These are phyloP conservation scores for Simalia tracyae DNA, from an alignment of 2,797 vertebrate species.

Conservation along the genomic window DNA sequence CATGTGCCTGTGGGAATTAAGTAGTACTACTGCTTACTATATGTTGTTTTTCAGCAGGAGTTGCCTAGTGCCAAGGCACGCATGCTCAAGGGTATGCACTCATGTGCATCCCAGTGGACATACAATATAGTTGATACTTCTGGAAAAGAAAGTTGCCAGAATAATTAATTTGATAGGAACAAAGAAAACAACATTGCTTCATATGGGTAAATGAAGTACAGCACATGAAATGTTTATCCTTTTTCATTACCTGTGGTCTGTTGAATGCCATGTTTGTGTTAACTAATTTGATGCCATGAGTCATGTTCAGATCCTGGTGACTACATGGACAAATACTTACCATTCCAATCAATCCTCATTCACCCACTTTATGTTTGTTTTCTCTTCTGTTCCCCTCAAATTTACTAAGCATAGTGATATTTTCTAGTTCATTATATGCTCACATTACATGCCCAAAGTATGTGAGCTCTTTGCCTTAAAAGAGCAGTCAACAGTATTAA, in stretches of 20 bases:
- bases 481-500: neutral
- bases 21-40: neutral
- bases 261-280: neutral
- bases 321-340: neutral
- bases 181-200: neutral
- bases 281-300: neutral
- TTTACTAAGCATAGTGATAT: neutral
- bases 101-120: neutral
- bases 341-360: neutral
- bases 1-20: slow-evolving; percentile 13
- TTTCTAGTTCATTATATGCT: neutral
- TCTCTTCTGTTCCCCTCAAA: neutral
- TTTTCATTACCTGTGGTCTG: neutral
- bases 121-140: neutral
- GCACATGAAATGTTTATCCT: neutral
- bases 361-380: neutral
- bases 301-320: neutral
- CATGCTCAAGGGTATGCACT: neutral
- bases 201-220: neutral
- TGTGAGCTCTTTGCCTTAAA: neutral
- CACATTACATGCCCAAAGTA: neutral
- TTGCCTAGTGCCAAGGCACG: neutral
- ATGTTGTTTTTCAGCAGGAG: slow-evolving; percentile 1
- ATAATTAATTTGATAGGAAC: neutral
- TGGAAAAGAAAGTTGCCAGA: neutral